Percentiles rank a stretch among this genome's conserved stretches.
Conservation (phyloP, 92 coral and sea anemone genomes). For the Porites lobata region DNA sequence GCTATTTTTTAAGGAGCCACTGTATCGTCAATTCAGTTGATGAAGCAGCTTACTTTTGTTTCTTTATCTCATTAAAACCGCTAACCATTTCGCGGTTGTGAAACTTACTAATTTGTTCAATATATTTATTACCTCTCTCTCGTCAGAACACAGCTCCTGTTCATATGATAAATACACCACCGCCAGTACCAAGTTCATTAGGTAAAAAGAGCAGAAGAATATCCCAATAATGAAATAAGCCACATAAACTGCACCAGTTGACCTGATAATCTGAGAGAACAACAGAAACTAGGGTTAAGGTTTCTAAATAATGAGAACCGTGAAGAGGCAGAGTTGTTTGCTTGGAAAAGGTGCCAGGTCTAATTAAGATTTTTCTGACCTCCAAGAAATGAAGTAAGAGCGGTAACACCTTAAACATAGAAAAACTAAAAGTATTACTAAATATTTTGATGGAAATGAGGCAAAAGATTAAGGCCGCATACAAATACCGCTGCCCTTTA, state of each 20-base stretch:
- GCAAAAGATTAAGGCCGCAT: no score
- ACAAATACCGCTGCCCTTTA: no score
- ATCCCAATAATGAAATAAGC: conserved; percentile 83
- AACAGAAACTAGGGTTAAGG: not conserved
- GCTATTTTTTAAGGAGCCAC: no score
- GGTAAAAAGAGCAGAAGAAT: conserved; percentile 91
- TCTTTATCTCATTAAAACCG: no score
- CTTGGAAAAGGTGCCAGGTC: not conserved
- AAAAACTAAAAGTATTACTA: no score
- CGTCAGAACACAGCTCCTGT: conserved; percentile 75
- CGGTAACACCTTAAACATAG: no score
- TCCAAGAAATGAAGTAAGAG: no score
- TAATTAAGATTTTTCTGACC: not conserved
- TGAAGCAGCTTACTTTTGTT: no score
- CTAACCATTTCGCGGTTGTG: no score
- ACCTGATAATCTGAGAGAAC: conserved; percentile 72
- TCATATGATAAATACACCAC: conserved; percentile 94
- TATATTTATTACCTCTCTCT: conserved; percentile 72
- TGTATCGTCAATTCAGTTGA: no score
- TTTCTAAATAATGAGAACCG: not conserved
- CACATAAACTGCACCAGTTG: conserved; percentile 83
- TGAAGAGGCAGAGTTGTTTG: not conserved
- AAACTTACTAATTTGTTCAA: no score
- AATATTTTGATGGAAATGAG: no score
- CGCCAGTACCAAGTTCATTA: conserved; percentile 92